These are phyloP conservation scores for Echiichthys vipera DNA, from an alignment of 2,797 vertebrate genomes.

Conservation along the genomic window DNA sequence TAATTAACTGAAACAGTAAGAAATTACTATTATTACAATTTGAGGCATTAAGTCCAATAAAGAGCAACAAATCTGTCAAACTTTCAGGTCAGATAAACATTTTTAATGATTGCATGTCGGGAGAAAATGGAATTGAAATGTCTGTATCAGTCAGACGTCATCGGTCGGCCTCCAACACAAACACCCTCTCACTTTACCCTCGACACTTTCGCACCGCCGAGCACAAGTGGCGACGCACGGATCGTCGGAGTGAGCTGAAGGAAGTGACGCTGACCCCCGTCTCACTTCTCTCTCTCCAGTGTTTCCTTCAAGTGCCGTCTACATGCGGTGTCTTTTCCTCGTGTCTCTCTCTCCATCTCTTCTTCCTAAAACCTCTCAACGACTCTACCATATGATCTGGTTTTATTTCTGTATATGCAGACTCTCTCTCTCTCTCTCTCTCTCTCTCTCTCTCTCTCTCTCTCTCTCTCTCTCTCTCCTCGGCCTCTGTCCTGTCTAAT, in stretches of 20 bases:
- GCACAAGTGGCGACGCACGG: neutral
- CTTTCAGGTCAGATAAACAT: neutral
- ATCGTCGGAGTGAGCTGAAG: neutral
- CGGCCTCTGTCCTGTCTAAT: constrained; percentile 35
- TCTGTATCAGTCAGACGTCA: neutral
- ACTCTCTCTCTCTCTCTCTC: constrained; percentile 54
- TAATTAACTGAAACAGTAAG: too few species aligned
- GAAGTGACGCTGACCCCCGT: neutral
- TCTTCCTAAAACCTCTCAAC: neutral
- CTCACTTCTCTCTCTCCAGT: constrained; percentile 48
- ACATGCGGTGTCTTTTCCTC: constrained; percentile 35
- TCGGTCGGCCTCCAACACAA: neutral
- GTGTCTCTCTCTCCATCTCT: constrained; percentile 33
- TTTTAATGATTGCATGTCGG: neutral
- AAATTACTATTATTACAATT: too few species aligned
- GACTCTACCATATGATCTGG: constrained; percentile 23
- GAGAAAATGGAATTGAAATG: neutral
- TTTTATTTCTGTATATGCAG: constrained; percentile 47
- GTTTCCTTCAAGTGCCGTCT: constrained; percentile 37
- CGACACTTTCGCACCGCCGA: neutral
- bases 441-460: constrained; percentile 61
- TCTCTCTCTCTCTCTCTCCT: constrained; percentile 50
- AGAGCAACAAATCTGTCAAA: too few species aligned
- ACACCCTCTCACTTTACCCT: neutral
- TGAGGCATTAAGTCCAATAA: too few species aligned